Evolutionary conservation across 1,140 invertebrate genomes (phyloP).

Genomic region (Delia radicum): DNA sequence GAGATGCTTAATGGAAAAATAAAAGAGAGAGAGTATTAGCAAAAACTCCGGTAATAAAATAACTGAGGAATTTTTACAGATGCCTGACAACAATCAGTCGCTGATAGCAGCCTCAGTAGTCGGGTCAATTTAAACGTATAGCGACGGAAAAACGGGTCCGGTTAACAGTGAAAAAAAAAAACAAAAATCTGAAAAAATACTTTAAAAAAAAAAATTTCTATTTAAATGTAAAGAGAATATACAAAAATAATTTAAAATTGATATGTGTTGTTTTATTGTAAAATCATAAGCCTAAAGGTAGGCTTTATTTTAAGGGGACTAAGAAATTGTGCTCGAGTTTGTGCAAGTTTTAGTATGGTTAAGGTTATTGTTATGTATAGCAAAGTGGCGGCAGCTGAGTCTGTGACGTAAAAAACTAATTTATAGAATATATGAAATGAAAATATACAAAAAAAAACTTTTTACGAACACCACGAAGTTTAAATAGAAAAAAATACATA

Average conservation of each 20-base stretch:
- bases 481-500: neutral
- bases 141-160: neutral
- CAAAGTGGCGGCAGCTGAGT: conserved; percentile 17
- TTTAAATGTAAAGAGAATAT: neutral
- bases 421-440: neutral
- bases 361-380: conserved; percentile 23
- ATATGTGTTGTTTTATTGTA: neutral
- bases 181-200: neutral
- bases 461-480: neutral
- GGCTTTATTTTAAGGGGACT: neutral
- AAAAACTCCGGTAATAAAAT: neutral
- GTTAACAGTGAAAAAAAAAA: neutral
- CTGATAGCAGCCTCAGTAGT: conserved; percentile 19
- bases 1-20: neutral
- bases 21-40: neutral
- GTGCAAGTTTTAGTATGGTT: conserved; percentile 1
- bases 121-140: neutral
- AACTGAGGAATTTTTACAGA: neutral
- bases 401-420: conserved; percentile 17
- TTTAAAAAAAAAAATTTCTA: neutral
- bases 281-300: neutral
- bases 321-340: neutral
- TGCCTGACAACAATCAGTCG: conserved; percentile 23
- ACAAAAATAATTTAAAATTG: neutral
- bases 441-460: neutral